Conservation (phyloP, 2,888 invertebrate species). For the Eupithecia exiguata region DNA sequence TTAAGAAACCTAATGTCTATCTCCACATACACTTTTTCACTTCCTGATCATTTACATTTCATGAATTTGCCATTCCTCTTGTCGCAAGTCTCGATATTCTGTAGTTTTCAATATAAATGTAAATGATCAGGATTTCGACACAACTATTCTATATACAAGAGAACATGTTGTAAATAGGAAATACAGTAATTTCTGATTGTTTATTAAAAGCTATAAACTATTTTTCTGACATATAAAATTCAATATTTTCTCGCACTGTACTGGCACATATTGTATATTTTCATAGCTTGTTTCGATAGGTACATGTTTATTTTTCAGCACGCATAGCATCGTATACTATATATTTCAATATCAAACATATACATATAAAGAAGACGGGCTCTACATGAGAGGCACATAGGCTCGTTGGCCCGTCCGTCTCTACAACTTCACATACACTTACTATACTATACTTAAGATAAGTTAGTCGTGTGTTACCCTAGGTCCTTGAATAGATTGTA, state of each 20-base stretch:
- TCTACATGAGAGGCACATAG: conserved; percentile 51
- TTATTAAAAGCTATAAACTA: conserved; percentile 73
- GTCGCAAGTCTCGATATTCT: conserved; percentile 14
- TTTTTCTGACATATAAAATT: conserved; percentile 76
- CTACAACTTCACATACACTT: conserved; percentile 29
- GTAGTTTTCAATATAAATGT: conserved; percentile 19
- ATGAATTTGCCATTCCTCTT: conserved; percentile 13
- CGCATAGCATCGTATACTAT: conserved; percentile 61
- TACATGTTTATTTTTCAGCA: conserved; percentile 66
- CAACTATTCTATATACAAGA: conserved; percentile 70
- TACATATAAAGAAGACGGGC: conserved; percentile 53
- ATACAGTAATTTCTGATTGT: conserved; percentile 76
- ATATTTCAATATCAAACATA: conserved; percentile 42
- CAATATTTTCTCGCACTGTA: conserved; percentile 76
- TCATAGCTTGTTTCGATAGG: conserved; percentile 75
- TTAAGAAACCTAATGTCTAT: conserved; percentile 47
- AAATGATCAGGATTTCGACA: conserved; percentile 42
- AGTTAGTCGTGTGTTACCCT: conserved; percentile 77
- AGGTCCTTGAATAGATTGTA: conserved; percentile 73
- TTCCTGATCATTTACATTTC: conserved; percentile 38
- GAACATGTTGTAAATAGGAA: conserved; percentile 71
- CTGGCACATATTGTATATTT: conserved; percentile 74
- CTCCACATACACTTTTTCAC: conserved; percentile 57
- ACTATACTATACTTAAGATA: conserved; percentile 46
- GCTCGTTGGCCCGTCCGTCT: conserved; percentile 60